Evolutionary conservation across 1,140 invertebrate species (phyloP).

Genomic region (Zaprionus nigranus): DNA sequence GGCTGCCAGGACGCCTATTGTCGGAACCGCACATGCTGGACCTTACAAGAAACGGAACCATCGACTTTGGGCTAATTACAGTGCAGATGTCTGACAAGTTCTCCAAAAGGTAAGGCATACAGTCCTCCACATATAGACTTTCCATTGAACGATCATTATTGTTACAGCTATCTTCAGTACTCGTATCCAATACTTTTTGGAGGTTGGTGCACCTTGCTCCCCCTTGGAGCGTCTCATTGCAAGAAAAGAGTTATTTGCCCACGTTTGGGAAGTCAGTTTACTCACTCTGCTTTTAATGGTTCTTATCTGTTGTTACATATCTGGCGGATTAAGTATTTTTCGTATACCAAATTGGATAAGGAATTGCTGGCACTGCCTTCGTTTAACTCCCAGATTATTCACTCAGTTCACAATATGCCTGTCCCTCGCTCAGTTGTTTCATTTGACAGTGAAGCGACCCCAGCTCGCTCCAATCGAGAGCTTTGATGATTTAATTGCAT

Average conservation of each 20-base stretch:
- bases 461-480: constrained; percentile 27
- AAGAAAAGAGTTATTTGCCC: constrained; percentile 7
- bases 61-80: constrained; percentile 46
- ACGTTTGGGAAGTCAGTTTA: constrained; percentile 18
- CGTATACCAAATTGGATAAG: constrained; percentile 10
- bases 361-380: background rate
- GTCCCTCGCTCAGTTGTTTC: constrained; percentile 47
- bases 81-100: background rate
- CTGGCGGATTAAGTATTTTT: background rate
- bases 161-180: constrained; percentile 28
- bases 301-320: background rate
- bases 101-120: background rate
- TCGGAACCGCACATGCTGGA: constrained; percentile 42
- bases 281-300: constrained; percentile 10
- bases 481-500: constrained; percentile 50
- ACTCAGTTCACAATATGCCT: constrained; percentile 18
- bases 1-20: background rate
- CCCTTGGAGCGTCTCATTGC: constrained; percentile 43
- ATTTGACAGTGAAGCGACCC: constrained; percentile 39
- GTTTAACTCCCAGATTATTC: background rate
- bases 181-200: constrained; percentile 42
- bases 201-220: constrained; percentile 62
- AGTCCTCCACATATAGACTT: background rate
- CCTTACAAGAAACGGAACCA: constrained; percentile 41
- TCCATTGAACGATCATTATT: background rate